These are phyloP conservation scores for Aricia agestis DNA, from an alignment of 1,140 invertebrate genomes.

Conservation along the genomic window DNA sequence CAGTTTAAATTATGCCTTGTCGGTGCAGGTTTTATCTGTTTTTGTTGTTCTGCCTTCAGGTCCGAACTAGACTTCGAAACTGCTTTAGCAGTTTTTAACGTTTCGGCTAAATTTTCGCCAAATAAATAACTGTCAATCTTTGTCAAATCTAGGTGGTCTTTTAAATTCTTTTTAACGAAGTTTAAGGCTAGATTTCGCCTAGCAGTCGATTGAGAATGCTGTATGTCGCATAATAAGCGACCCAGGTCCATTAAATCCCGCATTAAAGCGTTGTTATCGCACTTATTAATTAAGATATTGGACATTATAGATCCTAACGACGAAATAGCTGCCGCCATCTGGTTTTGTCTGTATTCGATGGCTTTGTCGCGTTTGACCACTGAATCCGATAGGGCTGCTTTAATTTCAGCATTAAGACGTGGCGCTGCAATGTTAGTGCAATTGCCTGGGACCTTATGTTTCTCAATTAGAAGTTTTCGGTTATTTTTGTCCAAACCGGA, in stretches of 20 bases:
- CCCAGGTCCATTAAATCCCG: background rate
- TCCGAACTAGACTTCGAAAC: slow-evolving; percentile 22
- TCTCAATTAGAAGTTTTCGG: background rate
- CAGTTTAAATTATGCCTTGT: no score
- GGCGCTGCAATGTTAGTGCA: slow-evolving; percentile 4
- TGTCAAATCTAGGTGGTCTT: slow-evolving; percentile 24
- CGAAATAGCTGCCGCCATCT: background rate
- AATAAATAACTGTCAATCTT: slow-evolving; percentile 30
- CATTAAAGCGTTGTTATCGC: background rate
- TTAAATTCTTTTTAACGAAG: slow-evolving; percentile 28
- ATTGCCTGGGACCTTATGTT: slow-evolving; percentile 4
- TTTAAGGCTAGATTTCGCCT: slow-evolving; percentile 20
- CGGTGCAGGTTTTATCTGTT: no score
- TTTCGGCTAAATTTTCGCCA: slow-evolving; percentile 25
- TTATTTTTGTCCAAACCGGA: background rate
- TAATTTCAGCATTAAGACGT: slow-evolving; percentile 13
- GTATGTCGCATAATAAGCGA: slow-evolving; percentile 18
- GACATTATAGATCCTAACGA: background rate
- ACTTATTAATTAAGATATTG: background rate
- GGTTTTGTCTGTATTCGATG: background rate
- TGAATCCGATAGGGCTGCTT: background rate
- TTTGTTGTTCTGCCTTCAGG: no score
- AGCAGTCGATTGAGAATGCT: slow-evolving; percentile 16
- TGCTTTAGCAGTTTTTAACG: slow-evolving; percentile 28
- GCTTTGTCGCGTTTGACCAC: slow-evolving; percentile 7